Base-by-base conservation (phyloP, 2,113 vertebrate species). In the Paratilapia polleni region DNA sequence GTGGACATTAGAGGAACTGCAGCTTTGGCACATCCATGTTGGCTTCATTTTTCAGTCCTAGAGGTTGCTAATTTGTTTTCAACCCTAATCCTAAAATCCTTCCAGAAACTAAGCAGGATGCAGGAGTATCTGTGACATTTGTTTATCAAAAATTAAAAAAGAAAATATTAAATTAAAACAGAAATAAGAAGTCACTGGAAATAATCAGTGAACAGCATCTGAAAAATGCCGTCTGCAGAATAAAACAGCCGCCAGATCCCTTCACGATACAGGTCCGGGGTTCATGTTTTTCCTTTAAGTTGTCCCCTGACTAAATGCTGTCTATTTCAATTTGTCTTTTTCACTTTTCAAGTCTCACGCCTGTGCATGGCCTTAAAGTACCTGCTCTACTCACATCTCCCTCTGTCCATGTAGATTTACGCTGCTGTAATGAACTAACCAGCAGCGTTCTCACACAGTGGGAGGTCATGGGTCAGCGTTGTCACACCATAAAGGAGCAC, bases 401-500 rank as follows among this genome's bases (percentile, higher is more conserved):
- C 47, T 2, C 0, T 70, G 78, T 62, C 26, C 20, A 5, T 59
- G 28, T 28, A 56, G 88, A 91, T 86, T 83, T 75, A 91, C 76
- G 56, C 7, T 24, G 14, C 14, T 68, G 24, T 91, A 87, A 92
- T 92, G 74, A 91, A 80, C 76, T 74, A 60, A 89, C 58, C 41
- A 12, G 9, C 8, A 19, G 60, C 7, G 6, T 85, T 87, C 85
- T 85, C 77, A 73, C 83, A 89, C 83, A 74, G 77, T 41, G 49
- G 81, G 79, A 74, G 89, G 90, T 87, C 80, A 87, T 0, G 83
- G 91, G 78, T 8, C 61, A 80, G 11, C 34, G 58, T 41, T 76
- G 84, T 91, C 75, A 57, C 83, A 81, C 83, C 60, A 80, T 87
- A 87, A 88, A 92, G 54, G 47, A 87, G 28, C 60, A 38, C 64